Percentiles rank a stretch among this genome's conserved stretches.
phyloP scores from a whole-genome alignment of 2,888 invertebrate species.

The Anorthoa munda region DNA sequence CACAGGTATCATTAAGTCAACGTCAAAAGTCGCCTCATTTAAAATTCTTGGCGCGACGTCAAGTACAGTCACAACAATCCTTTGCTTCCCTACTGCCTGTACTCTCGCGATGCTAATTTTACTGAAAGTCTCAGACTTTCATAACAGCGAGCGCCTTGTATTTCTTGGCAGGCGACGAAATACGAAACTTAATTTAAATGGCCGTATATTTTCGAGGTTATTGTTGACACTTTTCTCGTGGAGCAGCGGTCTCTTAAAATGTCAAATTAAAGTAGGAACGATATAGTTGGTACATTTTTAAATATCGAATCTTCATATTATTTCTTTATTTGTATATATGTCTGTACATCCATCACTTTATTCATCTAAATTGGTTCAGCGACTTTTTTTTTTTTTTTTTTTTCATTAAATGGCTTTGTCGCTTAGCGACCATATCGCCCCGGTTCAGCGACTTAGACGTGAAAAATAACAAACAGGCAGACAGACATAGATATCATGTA shows the following conservation, averaged over 20 bases:
- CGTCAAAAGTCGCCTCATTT: constrained; percentile 38
- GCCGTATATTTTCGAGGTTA: constrained; percentile 9
- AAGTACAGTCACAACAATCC: constrained; percentile 40
- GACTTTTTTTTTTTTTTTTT: too few relatives aligned
- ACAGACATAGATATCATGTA: too few relatives aligned
- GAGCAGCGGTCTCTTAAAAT: background rate
- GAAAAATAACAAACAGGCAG: too few relatives aligned
- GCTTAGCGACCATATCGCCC: too few relatives aligned
- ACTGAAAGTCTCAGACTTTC: constrained; percentile 15
- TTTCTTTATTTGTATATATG: too few relatives aligned
- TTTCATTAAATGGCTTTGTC: too few relatives aligned
- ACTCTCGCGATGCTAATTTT: constrained; percentile 34
- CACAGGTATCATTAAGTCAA: constrained; percentile 25
- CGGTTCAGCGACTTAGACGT: too few relatives aligned
- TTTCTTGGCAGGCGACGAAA: constrained; percentile 40
- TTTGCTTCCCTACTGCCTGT: constrained; percentile 24
- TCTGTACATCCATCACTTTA: too few relatives aligned
- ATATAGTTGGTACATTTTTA: background rate
- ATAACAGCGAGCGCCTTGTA: background rate
- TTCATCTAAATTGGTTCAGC: too few relatives aligned
- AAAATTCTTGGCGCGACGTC: constrained; percentile 47
- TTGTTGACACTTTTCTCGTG: background rate
- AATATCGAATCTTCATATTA: too few relatives aligned
- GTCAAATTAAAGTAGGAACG: background rate
- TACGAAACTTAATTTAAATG: constrained; percentile 26